Evolutionary conservation across 2,797 vertebrate genomes (phyloP), one percentile per base, ranked within the genome.

Genomic region (Linurgus olivaceus): DNA sequence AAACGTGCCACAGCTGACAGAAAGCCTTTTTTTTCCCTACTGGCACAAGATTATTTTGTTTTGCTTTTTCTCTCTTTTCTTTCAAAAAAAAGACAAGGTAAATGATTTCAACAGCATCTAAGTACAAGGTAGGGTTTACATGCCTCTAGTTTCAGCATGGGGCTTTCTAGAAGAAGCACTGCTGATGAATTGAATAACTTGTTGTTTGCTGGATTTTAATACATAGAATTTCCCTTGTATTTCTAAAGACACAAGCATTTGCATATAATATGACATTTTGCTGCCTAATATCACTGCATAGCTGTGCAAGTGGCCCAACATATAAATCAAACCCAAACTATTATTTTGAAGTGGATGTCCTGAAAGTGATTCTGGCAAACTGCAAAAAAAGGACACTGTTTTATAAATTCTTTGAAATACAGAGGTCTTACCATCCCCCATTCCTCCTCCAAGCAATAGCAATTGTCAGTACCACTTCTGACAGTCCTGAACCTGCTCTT

Each of bases 1-100:
- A 96, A 97, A 96, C 14, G 94, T 91, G 97, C 97, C 95, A 92
- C 96, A 92, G 97, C 97, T 96, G 97, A 98, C 78, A 96, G 90
- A 97, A 96, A 92, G 91, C 59, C 3, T 37, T 80, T 89, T 94
- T 86, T 35, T 3, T 35, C 2, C 15, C 74, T 75, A 73, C 86
- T 92, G 74, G 89, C 55, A 84, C 57, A 74, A 65, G 38, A 72
- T 84, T 68, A 57, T 84, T 74, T 90, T 86, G 24, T 45, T 96
- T 79, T 63, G 33, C 3, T 28, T 67, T 47, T 63, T 31, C n/a
- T 28, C 17, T n/a, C 28, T 51, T 66, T 77, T 80, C 29, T 94
- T 88, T 90, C 17, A 77, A 47, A 65, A 86, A 57, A 37, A 75
- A 75, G 44, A 26, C 11, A 67, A 54, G 20, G 47, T 58, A 67